Evolutionary conservation across 1,140 invertebrate species (phyloP), one percentile per base, ranked within the genome.

Genomic region (Saxidomus purpurata): DNA sequence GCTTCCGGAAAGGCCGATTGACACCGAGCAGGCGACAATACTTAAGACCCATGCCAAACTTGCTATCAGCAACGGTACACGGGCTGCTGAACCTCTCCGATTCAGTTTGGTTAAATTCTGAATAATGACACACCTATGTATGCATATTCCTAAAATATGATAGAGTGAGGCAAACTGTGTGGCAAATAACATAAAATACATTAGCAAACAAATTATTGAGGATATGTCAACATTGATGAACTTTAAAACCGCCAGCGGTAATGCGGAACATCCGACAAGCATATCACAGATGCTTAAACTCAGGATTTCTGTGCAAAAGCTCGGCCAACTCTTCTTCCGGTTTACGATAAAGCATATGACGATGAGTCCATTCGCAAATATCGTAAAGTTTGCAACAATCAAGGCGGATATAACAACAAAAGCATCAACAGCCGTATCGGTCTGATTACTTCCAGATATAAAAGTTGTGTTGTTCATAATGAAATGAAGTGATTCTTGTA

Each of bases 221-320:
- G 3, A 2, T 28, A 34, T 28, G 8, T 63, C 19, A 17, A 15
- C 17, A 40, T 43, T 4, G 43, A 28, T 15, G 11, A 63, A 17
- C 19, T 19, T 1, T 22, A n/a, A 40, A 67, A 28, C n/a, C 40
- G 17, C n/a, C 3, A 67, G 11, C 3, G 61, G 55, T 8, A 67
- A 31, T 22, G 36, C 9, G 0, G 59, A 22, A 28, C 4, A 28
- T 3, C 81, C 81, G 2, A 69, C 55, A 28, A 28, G 28, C 19
- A 83, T 22, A 19, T 83, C 55, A 36, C 81, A 15, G 22, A 83
- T 2, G 31, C 36, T 63, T 36, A 63, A 63, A 38, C 81, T n/a
- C 6, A 43, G 43, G 43, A 43, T 15, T 43, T 43, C 6, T 43
- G 43, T 8, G 15, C 43, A 43, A 43, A 43, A 43, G 43, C 15